Base-by-base conservation (phyloP, 1,140 invertebrate genomes). In the Neodiprion pinetum region DNA sequence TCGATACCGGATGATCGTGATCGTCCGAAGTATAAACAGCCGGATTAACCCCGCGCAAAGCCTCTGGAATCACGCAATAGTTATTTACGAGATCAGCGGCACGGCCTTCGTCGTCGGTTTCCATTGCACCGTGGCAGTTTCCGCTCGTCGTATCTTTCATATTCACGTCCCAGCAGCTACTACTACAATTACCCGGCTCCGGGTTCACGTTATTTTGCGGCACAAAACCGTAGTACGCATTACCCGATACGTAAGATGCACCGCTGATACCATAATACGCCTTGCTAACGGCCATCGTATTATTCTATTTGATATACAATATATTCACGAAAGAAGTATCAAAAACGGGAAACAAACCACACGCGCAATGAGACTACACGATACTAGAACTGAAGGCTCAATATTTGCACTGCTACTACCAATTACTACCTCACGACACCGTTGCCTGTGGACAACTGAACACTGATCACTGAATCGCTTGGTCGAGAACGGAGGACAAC, bases 211-310 rank as follows among this genome's bases (percentile, higher is more conserved):
- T 47, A 66, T 49, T 79, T 49, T 75, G 75, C 48, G 84, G 76
- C 17, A 84, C 80, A 74, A 83, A 84, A 78, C 81, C 84, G 67
- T 84, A 83, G 76, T 86, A 85, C 17, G 78, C 78, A 74, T 76
- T 85, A 17, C 82, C 83, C n/a, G 86, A 84, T 8, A 84, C 78
- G 74, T 81, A 83, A 40, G 81, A 73, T n/a, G 77, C 71, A 47
- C 71, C 75, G n/a, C 50, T 72, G 71, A 68, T 47, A 48, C 78
- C 76, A 48, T 73, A 78, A 67, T 70, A 71, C 68, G 76, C 74
- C 75, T 79, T 76, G 66, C 78, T 81, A 9, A 76, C 74, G 21
- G 79, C 70, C 17, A 81, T 79, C 80, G 83, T 83, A 71, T 74
- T 79, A 40, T 40, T 40, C 5, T 40, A 40, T 40, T 40, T 40